phyloP scores from a whole-genome alignment of 2,113 vertebrate genomes.

The Fukomys damarensis region DNA sequence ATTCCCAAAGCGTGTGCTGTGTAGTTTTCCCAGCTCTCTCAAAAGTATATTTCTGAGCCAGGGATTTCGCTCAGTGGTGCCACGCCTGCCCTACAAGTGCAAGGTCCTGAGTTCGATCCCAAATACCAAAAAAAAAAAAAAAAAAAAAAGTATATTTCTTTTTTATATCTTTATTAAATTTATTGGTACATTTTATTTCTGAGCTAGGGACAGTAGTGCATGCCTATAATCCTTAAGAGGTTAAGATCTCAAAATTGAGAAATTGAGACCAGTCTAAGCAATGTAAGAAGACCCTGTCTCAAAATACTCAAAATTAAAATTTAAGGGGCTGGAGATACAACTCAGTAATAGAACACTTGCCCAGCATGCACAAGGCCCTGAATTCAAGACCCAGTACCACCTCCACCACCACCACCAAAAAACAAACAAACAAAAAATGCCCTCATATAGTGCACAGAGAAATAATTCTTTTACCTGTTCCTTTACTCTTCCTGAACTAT shows the following conservation, averaged over 20 bases:
- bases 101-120: too few relatives aligned
- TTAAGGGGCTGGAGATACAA: neutral
- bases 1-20: rapidly evolving
- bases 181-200: too few relatives aligned
- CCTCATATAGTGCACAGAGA: neutral
- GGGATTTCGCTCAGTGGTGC: too few relatives aligned
- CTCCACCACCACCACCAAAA: too few relatives aligned
- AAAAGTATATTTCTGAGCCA: neutral
- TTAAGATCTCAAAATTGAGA: neutral
- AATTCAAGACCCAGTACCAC: neutral
- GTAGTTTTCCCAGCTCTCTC: neutral
- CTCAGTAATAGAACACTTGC: neutral
- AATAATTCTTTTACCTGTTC: neutral
- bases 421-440: too few relatives aligned
- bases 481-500: neutral
- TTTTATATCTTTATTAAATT: too few relatives aligned
- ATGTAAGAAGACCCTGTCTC: neutral
- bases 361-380: neutral
- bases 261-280: neutral
- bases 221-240: neutral
- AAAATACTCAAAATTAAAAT: neutral
- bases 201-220: neutral
- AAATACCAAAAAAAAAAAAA: too few relatives aligned
- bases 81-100: too few relatives aligned
- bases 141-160: too few relatives aligned